These are phyloP conservation scores for Epinotia ramella DNA, from an alignment of 2,888 invertebrate genomes.

Conservation along the genomic window DNA sequence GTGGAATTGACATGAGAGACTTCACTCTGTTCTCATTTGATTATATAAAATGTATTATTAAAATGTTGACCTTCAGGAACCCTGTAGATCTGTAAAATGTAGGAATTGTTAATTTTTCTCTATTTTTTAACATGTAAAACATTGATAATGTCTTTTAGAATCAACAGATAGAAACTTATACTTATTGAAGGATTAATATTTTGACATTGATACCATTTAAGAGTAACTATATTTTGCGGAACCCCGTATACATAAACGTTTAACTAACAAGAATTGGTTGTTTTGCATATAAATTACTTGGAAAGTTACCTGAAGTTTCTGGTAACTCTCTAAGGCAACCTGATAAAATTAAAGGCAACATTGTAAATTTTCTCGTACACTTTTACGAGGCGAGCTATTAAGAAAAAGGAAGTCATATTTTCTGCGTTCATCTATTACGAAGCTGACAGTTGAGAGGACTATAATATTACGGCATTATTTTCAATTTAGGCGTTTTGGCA, in stretches of 20 bases:
- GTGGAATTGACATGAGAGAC: no score
- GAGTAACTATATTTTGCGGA: no score
- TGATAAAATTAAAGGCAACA: neutral
- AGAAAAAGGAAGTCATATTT: constrained; percentile 13
- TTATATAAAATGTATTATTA: no score
- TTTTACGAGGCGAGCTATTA: neutral
- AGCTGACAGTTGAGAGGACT: constrained; percentile 2
- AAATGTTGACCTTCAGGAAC: no score
- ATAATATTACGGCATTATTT: constrained; percentile 1
- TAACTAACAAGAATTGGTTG: neutral
- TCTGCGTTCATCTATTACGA: constrained; percentile 8
- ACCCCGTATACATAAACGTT: neutral
- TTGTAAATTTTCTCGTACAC: constrained; percentile 13
- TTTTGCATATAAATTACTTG: neutral
- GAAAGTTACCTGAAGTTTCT: neutral
- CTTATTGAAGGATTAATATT: no score
- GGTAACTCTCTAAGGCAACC: neutral
- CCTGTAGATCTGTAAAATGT: no score
- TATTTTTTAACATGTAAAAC: no score
- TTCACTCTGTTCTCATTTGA: no score
- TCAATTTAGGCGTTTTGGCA: constrained; percentile 5
- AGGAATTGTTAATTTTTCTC: no score
- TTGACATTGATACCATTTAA: no score
- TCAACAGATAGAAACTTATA: no score
- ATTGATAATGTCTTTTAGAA: no score